Conservation (phyloP, 2,888 invertebrate species). For the Muscina levida region DNA sequence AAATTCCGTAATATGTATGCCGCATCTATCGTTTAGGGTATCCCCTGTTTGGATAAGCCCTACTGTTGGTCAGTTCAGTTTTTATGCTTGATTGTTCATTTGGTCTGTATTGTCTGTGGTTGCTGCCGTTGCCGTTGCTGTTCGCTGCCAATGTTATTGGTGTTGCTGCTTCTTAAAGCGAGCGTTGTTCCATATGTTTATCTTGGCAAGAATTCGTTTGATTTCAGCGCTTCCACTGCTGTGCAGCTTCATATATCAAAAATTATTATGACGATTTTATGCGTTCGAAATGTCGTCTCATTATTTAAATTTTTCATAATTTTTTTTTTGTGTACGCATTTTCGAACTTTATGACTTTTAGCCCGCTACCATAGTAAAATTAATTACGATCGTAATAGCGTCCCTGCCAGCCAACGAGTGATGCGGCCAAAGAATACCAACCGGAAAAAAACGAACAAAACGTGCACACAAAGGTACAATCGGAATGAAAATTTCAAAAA, state of each 20-base stretch:
- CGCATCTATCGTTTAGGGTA: neutral
- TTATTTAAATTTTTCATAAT: slow-evolving; percentile 75
- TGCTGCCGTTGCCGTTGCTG: neutral
- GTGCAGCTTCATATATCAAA: slow-evolving; percentile 79
- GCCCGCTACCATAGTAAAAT: slow-evolving; percentile 72
- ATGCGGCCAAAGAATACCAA: slow-evolving; percentile 6
- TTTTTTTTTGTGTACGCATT: slow-evolving; percentile 63
- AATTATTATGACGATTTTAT: slow-evolving; percentile 80
- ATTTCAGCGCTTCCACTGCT: slow-evolving; percentile 77
- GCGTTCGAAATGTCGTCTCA: slow-evolving; percentile 79
- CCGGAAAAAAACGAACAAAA: slow-evolving; percentile 38
- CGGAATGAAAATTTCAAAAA: slow-evolving; percentile 44
- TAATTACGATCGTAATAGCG: slow-evolving; percentile 71
- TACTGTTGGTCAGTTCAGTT: neutral
- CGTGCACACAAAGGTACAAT: slow-evolving; percentile 34
- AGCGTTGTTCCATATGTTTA: slow-evolving; percentile 67
- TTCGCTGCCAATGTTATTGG: slow-evolving; percentile 2
- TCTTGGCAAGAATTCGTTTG: slow-evolving; percentile 78
- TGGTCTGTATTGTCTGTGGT: slow-evolving; percentile 45
- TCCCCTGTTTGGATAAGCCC: neutral
- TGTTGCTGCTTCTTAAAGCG: slow-evolving; percentile 56
- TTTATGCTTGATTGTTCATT: slow-evolving; percentile 49
- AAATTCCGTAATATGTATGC: too few relatives aligned
- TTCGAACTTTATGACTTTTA: slow-evolving; percentile 69
- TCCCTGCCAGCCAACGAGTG: neutral